phyloP scores from a whole-genome alignment of 2,113 vertebrate species.

The Mormyrus lacerda region DNA sequence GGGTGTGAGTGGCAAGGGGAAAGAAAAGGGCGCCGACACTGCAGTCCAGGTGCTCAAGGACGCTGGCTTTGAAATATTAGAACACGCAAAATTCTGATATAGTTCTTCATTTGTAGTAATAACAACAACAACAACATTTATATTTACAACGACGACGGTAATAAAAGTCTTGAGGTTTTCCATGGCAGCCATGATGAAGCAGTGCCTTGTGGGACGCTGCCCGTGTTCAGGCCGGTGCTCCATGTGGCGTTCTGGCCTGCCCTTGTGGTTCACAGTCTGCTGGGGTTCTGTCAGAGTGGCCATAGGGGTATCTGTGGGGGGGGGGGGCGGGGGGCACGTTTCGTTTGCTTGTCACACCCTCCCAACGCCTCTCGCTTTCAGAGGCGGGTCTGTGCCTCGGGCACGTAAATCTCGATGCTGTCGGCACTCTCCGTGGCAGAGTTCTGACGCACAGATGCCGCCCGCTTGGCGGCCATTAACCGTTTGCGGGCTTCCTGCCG shows the following conservation, averaged over 20 bases:
- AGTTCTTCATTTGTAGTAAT: constrained; percentile 46
- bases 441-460: constrained; percentile 91
- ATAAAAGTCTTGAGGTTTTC: constrained; percentile 51
- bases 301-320: neutral
- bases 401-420: constrained; percentile 98
- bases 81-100: constrained; percentile 60
- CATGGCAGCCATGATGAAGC: constrained; percentile 34
- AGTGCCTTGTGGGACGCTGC: constrained; percentile 34
- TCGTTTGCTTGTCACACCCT: neutral
- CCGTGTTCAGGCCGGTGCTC: constrained; percentile 13
- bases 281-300: neutral
- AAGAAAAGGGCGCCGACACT: constrained; percentile 45
- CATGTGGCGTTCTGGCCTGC: neutral
- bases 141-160: constrained; percentile 55
- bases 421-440: constrained; percentile 95
- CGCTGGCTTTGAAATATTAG: constrained; percentile 47
- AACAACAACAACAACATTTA: constrained; percentile 37
- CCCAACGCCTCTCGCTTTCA: constrained; percentile 44
- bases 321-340: neutral
- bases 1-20: constrained; percentile 19
- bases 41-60: constrained; percentile 44
- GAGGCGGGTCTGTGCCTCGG: constrained; percentile 84
- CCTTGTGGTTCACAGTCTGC: neutral
- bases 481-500: constrained; percentile 93
- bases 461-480: constrained; percentile 90